Evolutionary conservation across 2,113 vertebrate genomes (phyloP), one percentile per base, ranked within the genome.

Genomic region (Clarias batrachus): DNA sequence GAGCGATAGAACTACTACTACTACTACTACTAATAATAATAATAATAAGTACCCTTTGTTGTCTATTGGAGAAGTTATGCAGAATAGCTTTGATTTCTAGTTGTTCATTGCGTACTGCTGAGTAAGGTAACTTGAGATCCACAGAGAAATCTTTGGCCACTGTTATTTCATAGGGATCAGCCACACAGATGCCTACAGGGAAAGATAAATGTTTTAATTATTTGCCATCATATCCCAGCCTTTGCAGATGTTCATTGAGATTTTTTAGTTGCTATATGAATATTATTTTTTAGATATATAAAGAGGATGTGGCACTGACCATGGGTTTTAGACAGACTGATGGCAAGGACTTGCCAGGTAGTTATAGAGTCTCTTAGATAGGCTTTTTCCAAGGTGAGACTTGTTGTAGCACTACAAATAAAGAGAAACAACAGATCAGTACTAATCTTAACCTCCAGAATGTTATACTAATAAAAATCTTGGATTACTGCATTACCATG

Each of bases 71-170:
- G 85, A 95, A 96, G 92, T 96, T 96, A 92, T 96, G 95, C 76
- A 96, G 93, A 56, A 97, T 9, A 0, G 96, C 96, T 0, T 94
- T 94, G 88, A 97, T 91, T 89, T 97, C 96, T 91, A 97, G 93
- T 82, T 97, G 96, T 89, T 97, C 96, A 0, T 96, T 96, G 62
- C 95, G 95, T 25, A 97, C 95, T 3, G 95, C 96, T 0, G 96
- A 96, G 90, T 96, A 97, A 30, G 96, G 96, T 11, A 97, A 84
- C 25, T 94, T 94, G 3, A 97, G 92, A 88, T 97, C 96, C 0
- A 97, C 92, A 89, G 96, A 97, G 93, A 97, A 95, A 0, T 92
- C 74, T 56, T 96, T 94, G 89, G 87, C 88, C 76, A 96, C 95
- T 0, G 85, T 91, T 74, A 99, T 89, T 89, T 96, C 91, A 5